phyloP scores from a whole-genome alignment of 2,113 vertebrate genomes.

The Psittacula cyanocephala region DNA sequence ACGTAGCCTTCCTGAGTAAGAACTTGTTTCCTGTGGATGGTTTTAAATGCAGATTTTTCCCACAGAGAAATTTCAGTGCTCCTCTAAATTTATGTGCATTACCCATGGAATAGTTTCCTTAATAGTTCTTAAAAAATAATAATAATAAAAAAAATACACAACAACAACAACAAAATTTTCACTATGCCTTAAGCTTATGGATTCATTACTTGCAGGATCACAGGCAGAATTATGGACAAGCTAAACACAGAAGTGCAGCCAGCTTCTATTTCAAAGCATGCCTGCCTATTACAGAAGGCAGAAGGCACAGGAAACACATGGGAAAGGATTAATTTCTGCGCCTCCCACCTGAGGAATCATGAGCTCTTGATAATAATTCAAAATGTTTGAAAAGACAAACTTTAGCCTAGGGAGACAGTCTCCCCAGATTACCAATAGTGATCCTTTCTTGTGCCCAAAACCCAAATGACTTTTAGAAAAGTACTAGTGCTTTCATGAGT shows the following conservation, averaged over 20 bases:
- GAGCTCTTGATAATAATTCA: background rate
- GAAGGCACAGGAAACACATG: background rate
- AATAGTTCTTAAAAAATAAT: background rate
- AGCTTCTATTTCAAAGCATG: background rate
- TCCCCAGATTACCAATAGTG: background rate
- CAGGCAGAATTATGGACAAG: background rate
- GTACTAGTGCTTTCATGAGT: background rate
- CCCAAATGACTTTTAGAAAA: background rate
- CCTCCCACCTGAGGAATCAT: background rate
- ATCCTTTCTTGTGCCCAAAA: background rate
- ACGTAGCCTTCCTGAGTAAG: background rate
- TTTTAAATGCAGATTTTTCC: background rate
- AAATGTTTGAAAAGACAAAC: background rate
- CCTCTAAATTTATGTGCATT: background rate
- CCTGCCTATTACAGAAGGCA: background rate
- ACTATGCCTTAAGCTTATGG: background rate
- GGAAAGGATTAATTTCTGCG: background rate
- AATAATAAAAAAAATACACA: background rate
- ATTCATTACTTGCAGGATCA: background rate
- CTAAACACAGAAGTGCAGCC: background rate
- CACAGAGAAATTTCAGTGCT: background rate
- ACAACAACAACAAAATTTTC: background rate
- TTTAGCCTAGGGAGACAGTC: background rate
- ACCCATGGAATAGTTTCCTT: background rate
- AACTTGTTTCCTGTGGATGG: background rate